These are phyloP conservation scores for Chelonus formosanus DNA, from an alignment of 2,888 invertebrate species.

Conservation along the genomic window DNA sequence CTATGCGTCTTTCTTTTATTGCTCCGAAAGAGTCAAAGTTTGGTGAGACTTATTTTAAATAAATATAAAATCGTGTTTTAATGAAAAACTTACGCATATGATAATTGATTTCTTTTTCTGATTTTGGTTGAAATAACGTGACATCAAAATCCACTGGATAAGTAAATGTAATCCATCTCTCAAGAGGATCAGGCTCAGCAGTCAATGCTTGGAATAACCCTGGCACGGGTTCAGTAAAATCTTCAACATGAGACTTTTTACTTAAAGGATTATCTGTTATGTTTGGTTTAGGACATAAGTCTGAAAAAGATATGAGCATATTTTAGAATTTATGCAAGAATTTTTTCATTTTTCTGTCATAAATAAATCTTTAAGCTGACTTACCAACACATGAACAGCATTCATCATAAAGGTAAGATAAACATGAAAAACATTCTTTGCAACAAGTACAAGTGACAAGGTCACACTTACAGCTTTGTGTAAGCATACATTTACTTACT, in stretches of 20 bases:
- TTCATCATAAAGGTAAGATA: slow-evolving; percentile 88
- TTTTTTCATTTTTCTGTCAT: too few relatives aligned
- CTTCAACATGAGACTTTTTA: slow-evolving; percentile 86
- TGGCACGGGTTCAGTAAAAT: slow-evolving; percentile 81
- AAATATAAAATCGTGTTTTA: too few relatives aligned
- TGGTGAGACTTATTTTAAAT: too few relatives aligned
- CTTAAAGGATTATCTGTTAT: slow-evolving; percentile 78
- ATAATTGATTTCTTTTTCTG: slow-evolving; percentile 76
- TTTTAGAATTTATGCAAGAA: too few relatives aligned
- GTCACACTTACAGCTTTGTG: slow-evolving; percentile 96
- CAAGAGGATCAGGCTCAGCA: slow-evolving; percentile 77
- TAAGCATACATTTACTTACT: slow-evolving; percentile 95
- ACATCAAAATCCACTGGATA: slow-evolving; percentile 81
- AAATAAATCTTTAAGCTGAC: slow-evolving; percentile 55
- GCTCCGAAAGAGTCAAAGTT: too few relatives aligned
- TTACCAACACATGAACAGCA: slow-evolving; percentile 98
- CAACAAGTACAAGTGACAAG: slow-evolving; percentile 93
- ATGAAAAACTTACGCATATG: slow-evolving; percentile 73
- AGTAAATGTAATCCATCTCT: slow-evolving; percentile 86
- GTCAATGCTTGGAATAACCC: slow-evolving; percentile 85
- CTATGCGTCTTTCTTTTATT: too few relatives aligned
- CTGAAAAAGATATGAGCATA: slow-evolving; percentile 66
- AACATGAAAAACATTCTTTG: slow-evolving; percentile 90
- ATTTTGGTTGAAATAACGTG: slow-evolving; percentile 72
- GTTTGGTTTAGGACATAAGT: slow-evolving; percentile 88